phyloP scores from a whole-genome alignment of 2,113 vertebrate genomes.

The Mungos mungo region DNA sequence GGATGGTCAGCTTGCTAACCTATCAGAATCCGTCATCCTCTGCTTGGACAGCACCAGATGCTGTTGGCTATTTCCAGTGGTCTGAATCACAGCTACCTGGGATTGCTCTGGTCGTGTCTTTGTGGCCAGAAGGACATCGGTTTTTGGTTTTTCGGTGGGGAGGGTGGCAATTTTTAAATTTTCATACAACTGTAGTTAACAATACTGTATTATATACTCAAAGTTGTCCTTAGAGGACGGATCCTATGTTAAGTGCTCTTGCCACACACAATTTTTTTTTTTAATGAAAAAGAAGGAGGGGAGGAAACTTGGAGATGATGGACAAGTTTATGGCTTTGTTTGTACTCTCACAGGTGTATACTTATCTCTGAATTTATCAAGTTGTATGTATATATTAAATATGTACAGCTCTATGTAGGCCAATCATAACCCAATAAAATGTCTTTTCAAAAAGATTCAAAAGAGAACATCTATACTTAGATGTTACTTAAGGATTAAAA shows the following conservation, averaged over 20 bases:
- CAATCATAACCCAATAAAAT: background rate
- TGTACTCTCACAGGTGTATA: background rate
- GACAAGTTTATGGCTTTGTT: background rate
- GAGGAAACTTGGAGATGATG: background rate
- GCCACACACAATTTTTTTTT: background rate
- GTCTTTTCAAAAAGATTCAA: background rate
- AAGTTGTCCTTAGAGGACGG: background rate
- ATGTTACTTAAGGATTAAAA: slow-evolving; percentile 10
- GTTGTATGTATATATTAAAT: background rate
- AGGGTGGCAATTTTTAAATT: background rate
- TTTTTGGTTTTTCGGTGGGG: background rate
- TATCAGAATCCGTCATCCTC: background rate
- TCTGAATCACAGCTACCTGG: background rate
- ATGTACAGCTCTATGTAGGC: background rate
- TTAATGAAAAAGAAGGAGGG: background rate
- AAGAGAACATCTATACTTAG: background rate
- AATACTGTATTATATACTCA: background rate
- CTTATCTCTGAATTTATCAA: background rate
- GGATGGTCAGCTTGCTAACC: background rate
- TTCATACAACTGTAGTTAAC: background rate
- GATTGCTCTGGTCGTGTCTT: background rate
- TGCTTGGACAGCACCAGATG: background rate
- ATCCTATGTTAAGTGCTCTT: background rate
- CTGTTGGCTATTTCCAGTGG: background rate
- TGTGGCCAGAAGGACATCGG: background rate